Percentiles rank a stretch among this genome's conserved stretches.
Conservation (phyloP, 1,140 invertebrate species). For the Ctenoplectra terminalis region DNA sequence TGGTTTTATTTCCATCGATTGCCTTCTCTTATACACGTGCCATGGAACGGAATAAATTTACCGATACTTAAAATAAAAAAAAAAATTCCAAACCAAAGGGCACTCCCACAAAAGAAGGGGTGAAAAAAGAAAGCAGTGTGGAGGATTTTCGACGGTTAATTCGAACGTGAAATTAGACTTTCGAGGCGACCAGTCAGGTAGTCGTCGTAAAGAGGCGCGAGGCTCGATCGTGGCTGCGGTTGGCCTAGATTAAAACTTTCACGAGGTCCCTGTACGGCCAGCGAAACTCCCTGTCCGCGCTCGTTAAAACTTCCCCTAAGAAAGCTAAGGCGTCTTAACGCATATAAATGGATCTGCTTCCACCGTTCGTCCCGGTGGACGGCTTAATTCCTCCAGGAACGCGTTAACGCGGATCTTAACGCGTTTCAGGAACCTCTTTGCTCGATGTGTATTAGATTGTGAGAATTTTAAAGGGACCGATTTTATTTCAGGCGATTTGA, state of each 20-base stretch:
- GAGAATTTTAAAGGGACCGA: too few relatives aligned
- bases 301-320: slow-evolving; percentile 61
- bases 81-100: too few relatives aligned
- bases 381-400: background rate
- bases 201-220: slow-evolving; percentile 27
- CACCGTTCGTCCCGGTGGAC: background rate
- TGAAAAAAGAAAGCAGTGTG: background rate
- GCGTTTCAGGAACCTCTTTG: background rate
- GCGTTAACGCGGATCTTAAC: slow-evolving; percentile 7
- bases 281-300: slow-evolving; percentile 18
- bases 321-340: slow-evolving; percentile 54
- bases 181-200: slow-evolving; percentile 2
- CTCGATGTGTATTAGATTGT: too few relatives aligned
- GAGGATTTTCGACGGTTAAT: background rate
- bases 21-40: too few relatives aligned
- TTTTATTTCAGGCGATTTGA: too few relatives aligned
- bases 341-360: slow-evolving; percentile 57
- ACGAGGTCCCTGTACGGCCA: background rate
- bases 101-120: too few relatives aligned
- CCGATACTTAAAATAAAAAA: too few relatives aligned
- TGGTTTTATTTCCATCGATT: too few relatives aligned
- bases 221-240: slow-evolving; percentile 34
- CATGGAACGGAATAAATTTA: too few relatives aligned
- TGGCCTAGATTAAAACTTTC: slow-evolving; percentile 62
- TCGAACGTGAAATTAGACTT: slow-evolving; percentile 35